These are phyloP conservation scores for Trichogramma evanescens DNA, from an alignment of 2,888 invertebrate species.

Conservation along the genomic window DNA sequence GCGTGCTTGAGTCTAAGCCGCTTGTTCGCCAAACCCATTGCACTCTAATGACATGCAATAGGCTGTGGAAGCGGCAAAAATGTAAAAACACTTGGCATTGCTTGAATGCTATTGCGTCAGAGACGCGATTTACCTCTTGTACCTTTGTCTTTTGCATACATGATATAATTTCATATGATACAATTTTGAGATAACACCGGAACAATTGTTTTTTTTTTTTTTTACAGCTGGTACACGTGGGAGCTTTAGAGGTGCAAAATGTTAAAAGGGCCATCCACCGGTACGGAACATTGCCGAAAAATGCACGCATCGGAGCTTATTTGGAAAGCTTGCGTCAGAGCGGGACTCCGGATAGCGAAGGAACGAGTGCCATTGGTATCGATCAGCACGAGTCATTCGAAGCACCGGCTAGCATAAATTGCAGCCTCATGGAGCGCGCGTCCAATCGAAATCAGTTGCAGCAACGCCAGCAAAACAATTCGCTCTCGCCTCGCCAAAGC, in stretches of 20 bases:
- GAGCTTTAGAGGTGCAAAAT: slow-evolving; percentile 91
- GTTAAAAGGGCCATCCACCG: slow-evolving; percentile 90
- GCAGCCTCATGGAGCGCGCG: slow-evolving; percentile 22
- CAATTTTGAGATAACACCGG: too few relatives aligned
- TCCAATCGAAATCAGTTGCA: slow-evolving; percentile 29
- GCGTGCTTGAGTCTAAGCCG: too few relatives aligned
- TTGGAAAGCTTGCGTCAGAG: slow-evolving; percentile 86
- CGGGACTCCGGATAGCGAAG: slow-evolving; percentile 48
- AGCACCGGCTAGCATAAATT: slow-evolving; percentile 18
- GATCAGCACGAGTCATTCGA: slow-evolving; percentile 27
- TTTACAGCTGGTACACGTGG: slow-evolving; percentile 66
- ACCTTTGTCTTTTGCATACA: too few relatives aligned
- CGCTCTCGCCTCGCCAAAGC: slow-evolving; percentile 59
- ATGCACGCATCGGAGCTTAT: slow-evolving; percentile 92
- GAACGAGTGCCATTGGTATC: not conserved
- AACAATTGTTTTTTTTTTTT: not conserved
- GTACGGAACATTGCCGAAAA: slow-evolving; percentile 95
- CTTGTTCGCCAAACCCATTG: too few relatives aligned
- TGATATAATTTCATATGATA: too few relatives aligned
- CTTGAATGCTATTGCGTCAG: slow-evolving; percentile 32
- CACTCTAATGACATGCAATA: too few relatives aligned
- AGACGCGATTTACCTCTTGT: not conserved
- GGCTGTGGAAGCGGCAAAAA: not conserved
- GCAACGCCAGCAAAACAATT: slow-evolving; percentile 49
- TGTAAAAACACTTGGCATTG: slow-evolving; percentile 41